Conservation (phyloP, 2,888 invertebrate species). For the Taphrorychus bicolor region DNA sequence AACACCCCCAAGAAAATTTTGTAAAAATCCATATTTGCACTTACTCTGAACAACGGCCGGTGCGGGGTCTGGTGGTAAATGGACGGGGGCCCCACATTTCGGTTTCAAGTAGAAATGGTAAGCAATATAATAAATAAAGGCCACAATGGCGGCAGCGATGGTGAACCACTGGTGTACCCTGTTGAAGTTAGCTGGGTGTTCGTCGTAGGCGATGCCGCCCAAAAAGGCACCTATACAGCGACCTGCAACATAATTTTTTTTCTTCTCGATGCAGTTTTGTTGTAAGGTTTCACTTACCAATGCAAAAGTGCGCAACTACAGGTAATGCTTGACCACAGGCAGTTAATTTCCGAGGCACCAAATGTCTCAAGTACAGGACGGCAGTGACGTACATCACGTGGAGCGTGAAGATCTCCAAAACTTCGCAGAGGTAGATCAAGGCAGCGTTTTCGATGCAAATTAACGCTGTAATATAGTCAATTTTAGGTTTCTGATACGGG, state of each 20-base stretch:
- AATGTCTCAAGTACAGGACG: slow-evolving; percentile 80
- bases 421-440: slow-evolving; percentile 74
- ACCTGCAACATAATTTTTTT: slow-evolving; percentile 60
- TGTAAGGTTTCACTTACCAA: slow-evolving; percentile 63
- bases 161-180: slow-evolving; percentile 72
- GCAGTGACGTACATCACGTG: slow-evolving; percentile 83
- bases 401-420: slow-evolving; percentile 77
- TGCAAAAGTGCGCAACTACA: slow-evolving; percentile 80
- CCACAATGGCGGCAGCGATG: slow-evolving; percentile 69
- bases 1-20: background rate
- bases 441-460: slow-evolving; percentile 66
- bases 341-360: slow-evolving; percentile 78
- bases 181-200: slow-evolving; percentile 58
- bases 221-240: slow-evolving; percentile 76
- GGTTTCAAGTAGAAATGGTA: slow-evolving; percentile 80
- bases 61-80: slow-evolving; percentile 70
- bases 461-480: slow-evolving; percentile 60
- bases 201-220: slow-evolving; percentile 62
- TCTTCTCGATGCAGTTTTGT: slow-evolving; percentile 71
- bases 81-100: slow-evolving; percentile 70
- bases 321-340: slow-evolving; percentile 81
- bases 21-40: slow-evolving; percentile 7
- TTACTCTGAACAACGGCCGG: slow-evolving; percentile 71
- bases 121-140: slow-evolving; percentile 72
- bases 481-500: background rate